Evolutionary conservation across 2,888 invertebrate species (phyloP), one percentile per base, ranked within the genome.

Genomic region (Zygaena filipendulae): DNA sequence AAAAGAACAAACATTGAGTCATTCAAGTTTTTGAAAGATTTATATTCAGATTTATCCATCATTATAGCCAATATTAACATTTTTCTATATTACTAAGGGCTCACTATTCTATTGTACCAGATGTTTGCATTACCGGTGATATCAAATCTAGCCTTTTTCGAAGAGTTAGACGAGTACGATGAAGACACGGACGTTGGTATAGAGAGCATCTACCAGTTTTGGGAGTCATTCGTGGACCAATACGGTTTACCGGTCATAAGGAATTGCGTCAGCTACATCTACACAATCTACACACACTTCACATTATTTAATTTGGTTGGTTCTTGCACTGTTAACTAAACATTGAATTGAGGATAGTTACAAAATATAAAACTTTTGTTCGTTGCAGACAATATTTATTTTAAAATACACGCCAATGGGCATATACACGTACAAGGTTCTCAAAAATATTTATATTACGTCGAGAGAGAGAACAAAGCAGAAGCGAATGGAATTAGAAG

Each of bases 391-490:
- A 10, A 39, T 70, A 41, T 67, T 64, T 38, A 13, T 56, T 12
- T 35, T 72, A 23, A 72, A 70, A 47, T 68, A 60, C 40, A 43
- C 70, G 9, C 64, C 74, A 4, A 66, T 58, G 29, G 56, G 45
- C 6, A 27, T 68, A n/a, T 72, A 63, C 40, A 47, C 58, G 49
- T 62, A 54, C 46, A 64, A 52, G 42, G 52, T 62, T 30, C 35
- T 69, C 23, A 68, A 53, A 34, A 54, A 47, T 30, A 44, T 62
- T 25, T 63, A 61, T 40, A 36, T 41, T 21, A 47, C 49, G n/a
- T 64, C 64, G 9, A 52, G 56, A 9, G 58, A 70, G 32, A 47
- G 59, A 27, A 48, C 62, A 34, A 59, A 51, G 35, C 41, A 43
- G 27, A 67, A 63, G 36, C 53, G 59, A 46, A 51, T 43, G 9